Conservation (phyloP, 2,113 vertebrate species). For the Probosciger aterrimus region DNA sequence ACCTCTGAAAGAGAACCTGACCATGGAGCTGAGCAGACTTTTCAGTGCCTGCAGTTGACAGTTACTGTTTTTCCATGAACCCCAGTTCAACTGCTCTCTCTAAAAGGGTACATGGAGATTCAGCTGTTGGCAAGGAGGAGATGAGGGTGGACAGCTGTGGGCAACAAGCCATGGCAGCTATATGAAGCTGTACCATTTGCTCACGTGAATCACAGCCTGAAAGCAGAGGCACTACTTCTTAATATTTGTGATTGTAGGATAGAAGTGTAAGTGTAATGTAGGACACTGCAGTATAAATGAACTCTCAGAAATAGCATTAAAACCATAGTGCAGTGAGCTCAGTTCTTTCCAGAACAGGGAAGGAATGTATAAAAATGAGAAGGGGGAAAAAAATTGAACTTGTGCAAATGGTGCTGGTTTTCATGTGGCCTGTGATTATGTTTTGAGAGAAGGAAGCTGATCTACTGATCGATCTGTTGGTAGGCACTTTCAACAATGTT, state of each 20-base stretch:
- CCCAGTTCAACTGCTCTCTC: not conserved
- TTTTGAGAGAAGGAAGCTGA: not conserved
- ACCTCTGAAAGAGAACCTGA: not conserved
- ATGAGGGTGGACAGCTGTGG: not conserved
- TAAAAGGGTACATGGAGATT: not conserved
- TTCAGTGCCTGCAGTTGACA: not conserved
- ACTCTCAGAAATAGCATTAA: not conserved
- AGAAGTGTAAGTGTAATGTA: not conserved
- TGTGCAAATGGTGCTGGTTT: not conserved
- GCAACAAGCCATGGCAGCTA: not conserved
- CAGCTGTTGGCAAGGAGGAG: not conserved
- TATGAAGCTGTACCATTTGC: not conserved
- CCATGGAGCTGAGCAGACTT: not conserved
- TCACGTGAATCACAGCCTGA: accelerated
- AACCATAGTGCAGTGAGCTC: not conserved
- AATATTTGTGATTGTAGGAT: not conserved
- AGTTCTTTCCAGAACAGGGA: not conserved
- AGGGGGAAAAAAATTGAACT: not conserved
- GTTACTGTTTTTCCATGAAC: not conserved
- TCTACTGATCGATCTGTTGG: accelerated
- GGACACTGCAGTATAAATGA: not conserved
- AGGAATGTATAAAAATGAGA: not conserved
- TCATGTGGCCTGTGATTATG: not conserved
- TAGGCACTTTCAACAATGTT: not conserved
- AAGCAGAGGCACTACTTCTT: not conserved